phyloP scores from a whole-genome alignment of 2,797 vertebrate genomes.

The Brachyalestes nurse region DNA sequence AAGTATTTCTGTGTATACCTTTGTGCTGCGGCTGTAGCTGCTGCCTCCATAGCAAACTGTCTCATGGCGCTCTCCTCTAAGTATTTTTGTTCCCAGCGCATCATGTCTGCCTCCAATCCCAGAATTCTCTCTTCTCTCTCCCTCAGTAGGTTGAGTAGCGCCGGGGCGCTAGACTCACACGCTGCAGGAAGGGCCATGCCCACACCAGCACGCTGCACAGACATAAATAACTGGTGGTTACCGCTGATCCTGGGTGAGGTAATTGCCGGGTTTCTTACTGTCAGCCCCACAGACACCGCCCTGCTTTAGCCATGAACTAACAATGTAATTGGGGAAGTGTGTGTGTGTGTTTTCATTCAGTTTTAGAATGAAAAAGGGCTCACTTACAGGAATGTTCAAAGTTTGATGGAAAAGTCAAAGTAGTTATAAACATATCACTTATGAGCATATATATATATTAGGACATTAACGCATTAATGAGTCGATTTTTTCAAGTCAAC shows the following conservation, averaged over 20 bases:
- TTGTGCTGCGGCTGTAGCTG: conserved; percentile 74
- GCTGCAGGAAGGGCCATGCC: conserved; percentile 59
- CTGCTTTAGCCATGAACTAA: conserved; percentile 1
- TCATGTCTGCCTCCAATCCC: conserved; percentile 86
- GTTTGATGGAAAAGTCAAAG: no score
- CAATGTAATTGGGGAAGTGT: background rate
- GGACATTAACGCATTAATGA: no score
- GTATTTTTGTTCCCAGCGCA: conserved; percentile 89
- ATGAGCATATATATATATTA: no score
- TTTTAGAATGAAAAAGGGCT: no score
- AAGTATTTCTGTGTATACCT: conserved; percentile 71
- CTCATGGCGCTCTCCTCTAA: conserved; percentile 86
- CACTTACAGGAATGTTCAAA: no score
- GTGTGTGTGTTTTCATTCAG: background rate
- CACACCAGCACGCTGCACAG: conserved; percentile 57
- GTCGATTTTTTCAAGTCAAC: no score
- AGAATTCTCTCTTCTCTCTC: conserved; percentile 87
- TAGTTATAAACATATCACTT: no score
- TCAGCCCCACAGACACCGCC: conserved; percentile 3
- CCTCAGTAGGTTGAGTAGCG: conserved; percentile 83
- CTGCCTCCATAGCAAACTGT: conserved; percentile 85
- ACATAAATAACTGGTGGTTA: conserved; percentile 5
- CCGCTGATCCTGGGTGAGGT: background rate
- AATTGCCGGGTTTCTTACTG: conserved; percentile 11
- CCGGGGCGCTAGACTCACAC: conserved; percentile 78